Conservation (phyloP, 2,797 vertebrate species). For the Falco rusticolus region DNA sequence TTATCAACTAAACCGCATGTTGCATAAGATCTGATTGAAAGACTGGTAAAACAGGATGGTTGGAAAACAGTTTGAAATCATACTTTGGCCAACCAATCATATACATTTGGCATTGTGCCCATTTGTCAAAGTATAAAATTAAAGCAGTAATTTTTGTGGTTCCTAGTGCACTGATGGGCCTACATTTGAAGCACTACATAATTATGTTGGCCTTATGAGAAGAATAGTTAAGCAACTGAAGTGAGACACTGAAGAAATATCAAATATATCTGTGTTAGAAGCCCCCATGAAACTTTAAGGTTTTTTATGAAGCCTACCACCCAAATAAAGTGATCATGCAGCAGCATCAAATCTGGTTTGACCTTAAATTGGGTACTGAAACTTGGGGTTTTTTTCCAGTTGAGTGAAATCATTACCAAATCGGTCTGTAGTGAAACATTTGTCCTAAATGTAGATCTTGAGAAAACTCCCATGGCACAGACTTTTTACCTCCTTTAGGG, state of each 20-base stretch:
- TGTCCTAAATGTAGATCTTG: neutral
- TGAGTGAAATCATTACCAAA: neutral
- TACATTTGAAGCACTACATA: neutral
- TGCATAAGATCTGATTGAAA: neutral
- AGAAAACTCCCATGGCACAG: neutral
- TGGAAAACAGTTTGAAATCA: neutral
- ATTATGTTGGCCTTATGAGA: neutral
- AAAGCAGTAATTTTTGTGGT: neutral
- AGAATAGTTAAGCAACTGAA: neutral
- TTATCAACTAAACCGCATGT: neutral
- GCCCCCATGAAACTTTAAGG: neutral
- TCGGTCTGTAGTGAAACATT: neutral
- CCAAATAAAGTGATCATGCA: neutral
- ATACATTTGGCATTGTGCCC: neutral
- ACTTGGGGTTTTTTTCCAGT: neutral
- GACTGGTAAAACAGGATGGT: neutral
- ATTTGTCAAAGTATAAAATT: neutral
- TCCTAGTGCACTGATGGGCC: neutral
- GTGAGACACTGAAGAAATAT: neutral
- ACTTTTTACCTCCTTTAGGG: neutral
- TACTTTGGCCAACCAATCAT: neutral
- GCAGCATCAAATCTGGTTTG: neutral
- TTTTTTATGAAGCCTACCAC: neutral
- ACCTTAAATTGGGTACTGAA: neutral
- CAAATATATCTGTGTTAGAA: neutral